These are phyloP conservation scores for Psilanteris sp. DNA, from an alignment of 1,140 invertebrate species.

Conservation along the genomic window DNA sequence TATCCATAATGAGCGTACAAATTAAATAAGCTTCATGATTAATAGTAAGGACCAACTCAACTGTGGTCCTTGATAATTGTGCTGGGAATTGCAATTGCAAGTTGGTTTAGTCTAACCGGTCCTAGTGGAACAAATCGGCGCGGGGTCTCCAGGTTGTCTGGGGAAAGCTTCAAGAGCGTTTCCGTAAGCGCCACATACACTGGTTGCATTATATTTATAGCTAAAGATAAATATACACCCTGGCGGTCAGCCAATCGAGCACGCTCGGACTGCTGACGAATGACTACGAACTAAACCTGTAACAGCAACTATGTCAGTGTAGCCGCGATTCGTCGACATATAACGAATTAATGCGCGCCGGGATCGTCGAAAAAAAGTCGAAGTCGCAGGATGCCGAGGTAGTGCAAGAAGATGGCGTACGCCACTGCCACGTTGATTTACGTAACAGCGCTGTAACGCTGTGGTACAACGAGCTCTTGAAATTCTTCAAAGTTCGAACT, in stretches of 20 bases:
- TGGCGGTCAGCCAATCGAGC: slow-evolving; percentile 73
- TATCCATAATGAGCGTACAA: too few species aligned
- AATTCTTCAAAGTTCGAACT: too few species aligned
- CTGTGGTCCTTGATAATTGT: too few species aligned
- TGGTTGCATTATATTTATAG: slow-evolving; percentile 76
- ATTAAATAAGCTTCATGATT: too few species aligned
- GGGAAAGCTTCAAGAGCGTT: slow-evolving; percentile 48
- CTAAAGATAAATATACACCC: slow-evolving; percentile 78
- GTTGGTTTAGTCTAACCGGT: too few species aligned
- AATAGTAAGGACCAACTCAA: too few species aligned
- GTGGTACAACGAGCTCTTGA: too few species aligned
- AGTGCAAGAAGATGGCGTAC: slow-evolving; percentile 35
- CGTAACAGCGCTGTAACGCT: slow-evolving; percentile 19
- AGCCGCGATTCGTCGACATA: slow-evolving; percentile 61
- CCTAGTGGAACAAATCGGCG: neutral
- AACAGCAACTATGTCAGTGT: slow-evolving; percentile 71
- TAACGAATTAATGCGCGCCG: slow-evolving; percentile 52
- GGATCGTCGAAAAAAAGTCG: slow-evolving; percentile 19
- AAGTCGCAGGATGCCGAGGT: slow-evolving; percentile 22
- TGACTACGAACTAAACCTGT: slow-evolving; percentile 67
- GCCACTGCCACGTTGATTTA: slow-evolving; percentile 10
- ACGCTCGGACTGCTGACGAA: slow-evolving; percentile 66
- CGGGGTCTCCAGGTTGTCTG: slow-evolving; percentile 61
- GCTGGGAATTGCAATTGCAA: too few species aligned
- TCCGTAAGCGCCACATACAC: slow-evolving; percentile 53